These are phyloP conservation scores for Oxytorus armatus DNA, from an alignment of 2,888 invertebrate species.

Conservation along the genomic window DNA sequence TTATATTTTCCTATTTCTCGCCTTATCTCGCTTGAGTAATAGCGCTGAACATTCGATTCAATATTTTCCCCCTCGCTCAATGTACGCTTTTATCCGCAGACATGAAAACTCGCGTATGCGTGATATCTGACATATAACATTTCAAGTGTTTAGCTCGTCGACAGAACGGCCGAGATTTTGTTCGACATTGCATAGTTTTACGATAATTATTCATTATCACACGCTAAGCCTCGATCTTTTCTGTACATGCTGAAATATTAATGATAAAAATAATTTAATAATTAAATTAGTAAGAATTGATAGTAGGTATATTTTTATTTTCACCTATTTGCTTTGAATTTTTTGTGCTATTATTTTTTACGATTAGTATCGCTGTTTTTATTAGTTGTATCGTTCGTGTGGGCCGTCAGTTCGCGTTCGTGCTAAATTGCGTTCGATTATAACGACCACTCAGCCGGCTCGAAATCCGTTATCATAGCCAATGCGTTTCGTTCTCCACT, in stretches of 20 bases:
- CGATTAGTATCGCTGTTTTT: constrained; percentile 12
- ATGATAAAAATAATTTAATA: background rate
- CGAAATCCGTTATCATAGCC: constrained; percentile 35
- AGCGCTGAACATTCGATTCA: constrained; percentile 54
- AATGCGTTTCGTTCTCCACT: constrained; percentile 39
- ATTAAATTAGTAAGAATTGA: constrained; percentile 1
- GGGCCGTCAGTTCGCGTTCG: constrained; percentile 9
- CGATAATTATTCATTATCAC: constrained; percentile 52
- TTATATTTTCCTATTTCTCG: constrained; percentile 52
- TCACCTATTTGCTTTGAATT: background rate
- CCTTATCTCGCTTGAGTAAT: constrained; percentile 57
- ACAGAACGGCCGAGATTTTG: constrained; percentile 19
- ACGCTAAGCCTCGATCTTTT: constrained; percentile 24
- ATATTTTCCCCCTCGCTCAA: constrained; percentile 53
- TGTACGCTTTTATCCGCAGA: constrained; percentile 47
- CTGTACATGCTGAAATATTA: background rate
- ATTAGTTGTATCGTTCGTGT: background rate
- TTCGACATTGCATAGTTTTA: constrained; percentile 42
- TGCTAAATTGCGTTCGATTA: constrained; percentile 20
- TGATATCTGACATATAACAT: constrained; percentile 36
- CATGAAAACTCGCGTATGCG: constrained; percentile 32
- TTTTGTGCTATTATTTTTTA: background rate
- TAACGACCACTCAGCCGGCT: constrained; percentile 38
- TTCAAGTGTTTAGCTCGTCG: constrained; percentile 32
- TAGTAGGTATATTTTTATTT: background rate